Evolutionary conservation across 2,888 invertebrate species (phyloP).

Genomic region (Calameuta filiformis): DNA sequence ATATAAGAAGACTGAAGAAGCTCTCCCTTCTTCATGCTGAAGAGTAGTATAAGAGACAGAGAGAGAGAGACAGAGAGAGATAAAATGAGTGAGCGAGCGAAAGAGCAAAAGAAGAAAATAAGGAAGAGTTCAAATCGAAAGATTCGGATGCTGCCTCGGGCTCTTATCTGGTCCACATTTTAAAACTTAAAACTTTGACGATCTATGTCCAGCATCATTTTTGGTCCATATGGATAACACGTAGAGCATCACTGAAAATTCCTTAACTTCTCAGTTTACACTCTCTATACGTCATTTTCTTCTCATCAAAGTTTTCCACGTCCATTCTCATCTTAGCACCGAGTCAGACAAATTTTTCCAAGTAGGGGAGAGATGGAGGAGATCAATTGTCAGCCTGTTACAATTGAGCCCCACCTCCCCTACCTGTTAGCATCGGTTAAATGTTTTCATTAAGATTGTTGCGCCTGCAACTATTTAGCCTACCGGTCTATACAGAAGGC

Average conservation of each 20-base stretch:
- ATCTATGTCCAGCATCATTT: not conserved
- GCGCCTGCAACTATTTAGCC: too few relatives aligned
- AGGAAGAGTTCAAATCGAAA: conserved; percentile 45
- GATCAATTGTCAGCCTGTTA: too few relatives aligned
- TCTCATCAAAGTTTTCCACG: not conserved
- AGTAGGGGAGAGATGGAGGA: too few relatives aligned
- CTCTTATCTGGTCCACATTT: conserved; percentile 51
- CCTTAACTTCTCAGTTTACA: not conserved
- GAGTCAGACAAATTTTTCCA: not conserved
- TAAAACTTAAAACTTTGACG: conserved; percentile 41
- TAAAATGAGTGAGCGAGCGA: conserved; percentile 34
- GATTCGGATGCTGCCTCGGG: conserved; percentile 34
- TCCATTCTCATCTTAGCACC: not conserved
- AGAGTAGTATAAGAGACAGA: not conserved
- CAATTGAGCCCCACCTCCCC: too few relatives aligned
- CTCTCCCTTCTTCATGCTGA: not conserved
- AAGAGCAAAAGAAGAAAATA: conserved; percentile 31
- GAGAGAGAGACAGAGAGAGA: conserved; percentile 13
- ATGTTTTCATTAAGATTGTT: too few relatives aligned
- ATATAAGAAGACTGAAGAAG: not conserved
- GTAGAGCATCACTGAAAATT: not conserved
- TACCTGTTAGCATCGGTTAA: too few relatives aligned
- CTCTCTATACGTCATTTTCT: not conserved
- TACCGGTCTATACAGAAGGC: too few relatives aligned
- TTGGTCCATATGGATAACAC: not conserved